Percentiles rank a stretch among this genome's conserved stretches.
Conservation (phyloP, 2,888 invertebrate species). For the Megamerina dolium region DNA sequence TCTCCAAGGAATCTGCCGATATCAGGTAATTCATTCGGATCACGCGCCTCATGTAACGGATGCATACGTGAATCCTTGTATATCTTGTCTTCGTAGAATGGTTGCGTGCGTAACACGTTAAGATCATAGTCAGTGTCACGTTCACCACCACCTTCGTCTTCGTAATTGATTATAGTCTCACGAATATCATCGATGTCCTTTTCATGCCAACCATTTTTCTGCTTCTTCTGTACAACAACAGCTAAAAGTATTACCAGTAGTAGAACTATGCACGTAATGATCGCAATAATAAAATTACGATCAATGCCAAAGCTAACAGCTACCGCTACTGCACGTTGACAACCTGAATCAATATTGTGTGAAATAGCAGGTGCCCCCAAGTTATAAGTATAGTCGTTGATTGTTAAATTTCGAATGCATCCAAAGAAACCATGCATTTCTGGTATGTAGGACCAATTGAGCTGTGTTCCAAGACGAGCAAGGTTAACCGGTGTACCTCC, state of each 20-base stretch:
- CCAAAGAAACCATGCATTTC: constrained; percentile 72
- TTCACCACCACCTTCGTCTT: constrained; percentile 97
- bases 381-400: constrained; percentile 83
- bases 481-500: constrained; percentile 69
- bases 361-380: constrained; percentile 73
- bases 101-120: constrained; percentile 47
- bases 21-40: constrained; percentile 64
- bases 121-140: constrained; percentile 69
- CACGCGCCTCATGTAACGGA: constrained; percentile 32
- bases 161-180: constrained; percentile 95
- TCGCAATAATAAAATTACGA: constrained; percentile 82
- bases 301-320: constrained; percentile 79
- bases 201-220: constrained; percentile 79
- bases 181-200: constrained; percentile 93
- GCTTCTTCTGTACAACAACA: constrained; percentile 81
- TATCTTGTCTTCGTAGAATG: constrained; percentile 48
- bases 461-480: constrained; percentile 55
- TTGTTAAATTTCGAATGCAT: constrained; percentile 85
- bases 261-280: constrained; percentile 80
- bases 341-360: constrained; percentile 66
- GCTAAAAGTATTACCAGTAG: constrained; percentile 73
- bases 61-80: constrained; percentile 49
- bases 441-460: constrained; percentile 67
- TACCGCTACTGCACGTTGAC: constrained; percentile 65
- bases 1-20: constrained; percentile 86